phyloP scores from a whole-genome alignment of 2,888 invertebrate species.

The Byasa hedistus region DNA sequence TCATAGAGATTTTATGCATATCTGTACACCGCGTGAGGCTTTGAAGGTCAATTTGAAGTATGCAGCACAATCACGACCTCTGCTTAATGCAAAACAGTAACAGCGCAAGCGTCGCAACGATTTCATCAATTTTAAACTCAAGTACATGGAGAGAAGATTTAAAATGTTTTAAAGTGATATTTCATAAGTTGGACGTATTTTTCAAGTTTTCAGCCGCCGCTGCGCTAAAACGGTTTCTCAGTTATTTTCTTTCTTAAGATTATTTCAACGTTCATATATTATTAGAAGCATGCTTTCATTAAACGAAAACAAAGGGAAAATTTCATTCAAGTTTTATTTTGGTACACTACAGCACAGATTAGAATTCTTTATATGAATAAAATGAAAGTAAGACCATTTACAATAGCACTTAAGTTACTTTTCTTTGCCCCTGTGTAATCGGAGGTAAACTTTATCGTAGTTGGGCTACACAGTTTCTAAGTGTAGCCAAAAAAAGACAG shows the following conservation, averaged over 20 bases:
- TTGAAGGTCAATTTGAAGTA: conserved; percentile 67
- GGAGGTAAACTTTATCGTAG: too few species aligned
- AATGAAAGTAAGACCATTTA: too few species aligned
- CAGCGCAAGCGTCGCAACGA: conserved; percentile 32
- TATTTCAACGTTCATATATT: not conserved
- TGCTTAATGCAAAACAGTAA: conserved; percentile 36
- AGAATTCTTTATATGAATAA: too few species aligned
- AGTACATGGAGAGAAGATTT: not conserved
- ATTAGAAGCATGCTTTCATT: not conserved
- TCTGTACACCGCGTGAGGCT: conserved; percentile 62
- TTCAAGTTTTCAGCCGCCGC: conserved; percentile 18
- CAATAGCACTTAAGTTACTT: too few species aligned
- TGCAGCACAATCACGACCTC: conserved; percentile 68
- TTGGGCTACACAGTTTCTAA: too few species aligned
- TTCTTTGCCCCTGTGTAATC: too few species aligned
- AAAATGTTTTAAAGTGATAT: not conserved
- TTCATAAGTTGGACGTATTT: conserved; percentile 14
- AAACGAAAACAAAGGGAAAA: too few species aligned
- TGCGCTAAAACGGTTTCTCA: conserved; percentile 14
- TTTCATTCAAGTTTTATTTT: too few species aligned
- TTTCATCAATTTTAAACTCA: conserved; percentile 27
- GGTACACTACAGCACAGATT: too few species aligned
- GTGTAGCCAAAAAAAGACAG: too few species aligned
- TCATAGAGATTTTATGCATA: conserved; percentile 34
- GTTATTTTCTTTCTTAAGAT: conserved; percentile 17